Base-by-base conservation (phyloP, 2,888 invertebrate species). In the Troglohyphantes excavatus region DNA sequence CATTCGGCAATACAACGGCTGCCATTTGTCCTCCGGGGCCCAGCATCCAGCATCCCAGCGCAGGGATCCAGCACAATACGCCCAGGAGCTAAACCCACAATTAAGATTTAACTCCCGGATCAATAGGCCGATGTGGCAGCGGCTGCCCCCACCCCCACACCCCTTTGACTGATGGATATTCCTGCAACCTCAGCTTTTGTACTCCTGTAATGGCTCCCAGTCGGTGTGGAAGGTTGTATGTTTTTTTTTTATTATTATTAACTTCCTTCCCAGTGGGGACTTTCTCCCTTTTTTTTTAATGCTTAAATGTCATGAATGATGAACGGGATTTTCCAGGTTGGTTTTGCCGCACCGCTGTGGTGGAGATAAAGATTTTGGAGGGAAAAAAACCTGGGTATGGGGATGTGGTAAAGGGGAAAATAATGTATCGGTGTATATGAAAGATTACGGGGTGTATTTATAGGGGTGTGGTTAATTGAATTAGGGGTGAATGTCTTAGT, bases 181-280 rank as follows among this genome's bases (percentile, higher is more conserved):
- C 68, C 26, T n/a, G 76, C 85, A 86, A 78, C 76, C 85, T 86
- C 85, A 86, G 76, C 85, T 78, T 61, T 63, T 78, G 76, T 84
- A 70, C 70, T 39, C 68, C 59, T 72, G 70, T 82, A 84, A 84
- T 78, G 76, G 85, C 76, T 43, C 53, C 17, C 53, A n/a, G 39
- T 53, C 13, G 17, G 17, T 17, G 53, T 17, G 17, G n/a, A n/a
- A 53, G n/a, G 17, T n/a, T 53, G 5, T 53, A n/a, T 53, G 53
- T n/a, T 81, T 46, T 43, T 65, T n/a, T 67, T 76, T 84, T 29
- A 13, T 33, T 84, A 39, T 39, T 39, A 39, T 39, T 39, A 13
- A 39, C 39, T 39, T 39, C 39, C 39, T 39, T 39, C n/a, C n/a
- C n/a, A n/a, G n/a, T n/a, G n/a, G n/a, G n/a, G n/a, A n/a, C n/a